Conservation (phyloP, 2,797 vertebrate genomes). For the Anguilla obscura region DNA sequence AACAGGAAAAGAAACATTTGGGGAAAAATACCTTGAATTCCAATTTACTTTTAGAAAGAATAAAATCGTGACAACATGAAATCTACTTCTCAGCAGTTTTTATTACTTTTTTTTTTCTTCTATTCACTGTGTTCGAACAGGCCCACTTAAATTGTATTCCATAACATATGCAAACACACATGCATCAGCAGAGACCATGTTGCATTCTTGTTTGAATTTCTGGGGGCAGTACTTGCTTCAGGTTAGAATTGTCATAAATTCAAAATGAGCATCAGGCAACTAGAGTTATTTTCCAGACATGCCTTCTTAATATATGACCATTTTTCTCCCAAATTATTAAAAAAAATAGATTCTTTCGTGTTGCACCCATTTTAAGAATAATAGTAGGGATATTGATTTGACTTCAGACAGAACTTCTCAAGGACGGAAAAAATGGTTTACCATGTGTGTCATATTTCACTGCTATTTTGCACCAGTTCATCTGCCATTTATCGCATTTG, state of each 20-base stretch:
- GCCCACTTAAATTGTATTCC: neutral
- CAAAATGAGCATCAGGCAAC: neutral
- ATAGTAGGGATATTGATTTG: neutral
- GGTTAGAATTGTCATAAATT: neutral
- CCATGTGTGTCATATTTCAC: neutral
- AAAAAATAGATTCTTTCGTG: neutral
- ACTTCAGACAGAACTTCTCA: neutral
- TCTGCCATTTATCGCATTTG: neutral
- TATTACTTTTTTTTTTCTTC: neutral
- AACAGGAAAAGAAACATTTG: neutral
- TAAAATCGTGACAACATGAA: neutral
- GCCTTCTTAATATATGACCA: neutral
- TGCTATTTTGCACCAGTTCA: neutral
- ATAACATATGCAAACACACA: neutral
- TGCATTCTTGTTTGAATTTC: neutral
- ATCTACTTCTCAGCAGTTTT: neutral
- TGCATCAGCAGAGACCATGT: neutral
- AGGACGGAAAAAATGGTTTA: neutral
- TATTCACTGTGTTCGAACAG: neutral
- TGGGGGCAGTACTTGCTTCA: neutral
- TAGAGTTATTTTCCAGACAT: neutral
- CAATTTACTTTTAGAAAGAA: neutral
- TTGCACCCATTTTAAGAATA: neutral
- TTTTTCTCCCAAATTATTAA: neutral
- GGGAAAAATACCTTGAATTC: neutral